Evolutionary conservation across 2,888 invertebrate species (phyloP), one percentile per base, ranked within the genome.

Genomic region (Microplitis manilae): DNA sequence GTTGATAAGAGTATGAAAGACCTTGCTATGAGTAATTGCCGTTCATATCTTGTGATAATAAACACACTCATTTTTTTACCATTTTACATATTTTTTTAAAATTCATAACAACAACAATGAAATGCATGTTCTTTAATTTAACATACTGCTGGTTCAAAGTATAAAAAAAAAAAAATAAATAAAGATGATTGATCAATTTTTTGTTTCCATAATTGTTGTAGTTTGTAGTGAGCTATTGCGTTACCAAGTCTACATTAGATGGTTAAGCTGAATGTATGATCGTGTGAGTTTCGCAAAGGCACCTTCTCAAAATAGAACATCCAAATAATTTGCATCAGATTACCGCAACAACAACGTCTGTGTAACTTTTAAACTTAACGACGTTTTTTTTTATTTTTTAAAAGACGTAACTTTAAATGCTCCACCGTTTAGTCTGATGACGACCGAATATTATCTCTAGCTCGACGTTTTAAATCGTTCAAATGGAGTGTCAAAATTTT

Each of bases 251-350:
- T 81, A 82, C 79, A 73, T 76, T 83, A 81, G 84, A 64, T 85
- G 85, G 86, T 85, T 75, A 84, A 84, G 86, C 67, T 50, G 62
- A 64, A 64, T 40, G 30, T 72, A 68, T 41, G 60, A 72, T 84
- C 84, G 85, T 82, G 86, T 84, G 85, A 85, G 67, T 90, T 90
- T 90, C 89, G 90, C 89, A 90, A 90, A 89, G 88, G 89, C 90
- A 90, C 89, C 89, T 90, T 90, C 90, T 89, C 87, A 86, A 90
- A 90, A 90, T 90, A 90, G 90, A 89, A 88, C 89, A 87, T 89
- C 90, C 87, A 90, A 90, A 90, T 90, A 89, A 90, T 90, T 90
- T 90, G 88, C 89, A 86, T 90, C 90, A 86, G 85, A 90, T 89
- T 89, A 88, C 88, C 86, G 50, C 50, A 85, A 80, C 84, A 82